These are phyloP conservation scores for Odontothrips loti DNA, from an alignment of 2,888 invertebrate genomes.

Conservation along the genomic window DNA sequence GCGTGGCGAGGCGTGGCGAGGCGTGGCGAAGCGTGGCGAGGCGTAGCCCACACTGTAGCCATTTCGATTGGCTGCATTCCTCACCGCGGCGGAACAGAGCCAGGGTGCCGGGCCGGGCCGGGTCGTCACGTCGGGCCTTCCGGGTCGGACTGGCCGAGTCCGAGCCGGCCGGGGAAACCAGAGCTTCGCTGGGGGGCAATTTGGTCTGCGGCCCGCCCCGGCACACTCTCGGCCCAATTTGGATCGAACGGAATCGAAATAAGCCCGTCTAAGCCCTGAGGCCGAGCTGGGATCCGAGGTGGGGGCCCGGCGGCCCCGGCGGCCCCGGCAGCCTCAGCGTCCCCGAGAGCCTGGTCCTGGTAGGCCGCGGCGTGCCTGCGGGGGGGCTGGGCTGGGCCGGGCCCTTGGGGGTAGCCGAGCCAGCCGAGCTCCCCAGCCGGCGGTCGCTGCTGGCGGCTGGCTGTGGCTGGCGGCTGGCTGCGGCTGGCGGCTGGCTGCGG, in stretches of 20 bases:
- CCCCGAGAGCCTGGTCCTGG: neutral
- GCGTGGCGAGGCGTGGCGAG: too few species aligned
- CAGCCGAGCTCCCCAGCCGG: too few species aligned
- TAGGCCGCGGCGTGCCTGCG: neutral
- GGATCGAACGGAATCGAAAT: constrained; percentile 11
- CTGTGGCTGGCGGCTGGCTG: too few species aligned
- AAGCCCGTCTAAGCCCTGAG: neutral
- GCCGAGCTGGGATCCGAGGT: neutral
- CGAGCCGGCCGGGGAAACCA: neutral
- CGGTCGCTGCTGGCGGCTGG: too few species aligned
- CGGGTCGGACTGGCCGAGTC: too few species aligned
- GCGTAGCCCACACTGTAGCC: neutral
- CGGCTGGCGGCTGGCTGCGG: too few species aligned
- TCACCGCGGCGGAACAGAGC: neutral
- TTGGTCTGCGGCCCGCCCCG: too few species aligned
- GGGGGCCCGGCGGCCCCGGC: neutral
- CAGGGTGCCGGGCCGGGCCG: neutral
- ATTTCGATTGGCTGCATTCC: constrained; percentile 5
- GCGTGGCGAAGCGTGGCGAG: too few species aligned
- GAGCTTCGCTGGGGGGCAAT: neutral
- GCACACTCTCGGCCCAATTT: neutral
- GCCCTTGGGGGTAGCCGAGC: neutral
- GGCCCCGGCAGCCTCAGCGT: neutral
- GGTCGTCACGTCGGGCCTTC: neutral
- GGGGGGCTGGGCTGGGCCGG: neutral